A percentile compares a stretch with the other conserved stretches of the same genome.
Conservation (phyloP, 2,797 vertebrate species). For the Coluber constrictor region DNA sequence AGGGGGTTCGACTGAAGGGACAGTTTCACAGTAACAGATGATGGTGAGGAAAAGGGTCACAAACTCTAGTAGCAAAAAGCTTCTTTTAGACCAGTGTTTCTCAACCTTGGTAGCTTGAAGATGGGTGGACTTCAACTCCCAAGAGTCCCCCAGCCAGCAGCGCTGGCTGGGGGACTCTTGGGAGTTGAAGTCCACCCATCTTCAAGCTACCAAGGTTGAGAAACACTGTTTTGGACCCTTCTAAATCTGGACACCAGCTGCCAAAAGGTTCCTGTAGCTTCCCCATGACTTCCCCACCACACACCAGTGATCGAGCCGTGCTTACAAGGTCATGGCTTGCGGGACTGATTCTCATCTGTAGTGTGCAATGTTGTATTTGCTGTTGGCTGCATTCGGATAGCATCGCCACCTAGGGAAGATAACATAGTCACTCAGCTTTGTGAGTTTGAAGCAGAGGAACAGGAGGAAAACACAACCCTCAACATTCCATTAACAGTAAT, state of each 20-base stretch:
- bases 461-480: not conserved
- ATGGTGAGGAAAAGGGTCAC: not conserved
- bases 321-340: conserved; percentile 17
- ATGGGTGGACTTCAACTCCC: too few species aligned
- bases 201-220: too few species aligned
- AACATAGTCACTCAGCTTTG: not conserved
- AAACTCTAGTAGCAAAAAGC: not conserved
- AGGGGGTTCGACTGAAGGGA: not conserved
- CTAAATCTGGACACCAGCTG: not conserved
- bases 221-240: not conserved
- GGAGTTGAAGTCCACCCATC: too few species aligned
- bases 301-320: too few species aligned
- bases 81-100: not conserved
- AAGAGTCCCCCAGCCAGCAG: too few species aligned
- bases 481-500: not conserved
- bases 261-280: not conserved
- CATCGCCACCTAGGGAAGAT: not conserved
- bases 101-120: too few species aligned
- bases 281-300: not conserved
- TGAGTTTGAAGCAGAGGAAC: not conserved
- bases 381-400: conserved; percentile 16
- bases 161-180: too few species aligned
- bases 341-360: not conserved
- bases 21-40: not conserved
- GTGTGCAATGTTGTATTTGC: not conserved